Evolutionary conservation across 2,113 vertebrate species (phyloP), one percentile per base, ranked within the genome.

Genomic region (Siniperca chuatsi): DNA sequence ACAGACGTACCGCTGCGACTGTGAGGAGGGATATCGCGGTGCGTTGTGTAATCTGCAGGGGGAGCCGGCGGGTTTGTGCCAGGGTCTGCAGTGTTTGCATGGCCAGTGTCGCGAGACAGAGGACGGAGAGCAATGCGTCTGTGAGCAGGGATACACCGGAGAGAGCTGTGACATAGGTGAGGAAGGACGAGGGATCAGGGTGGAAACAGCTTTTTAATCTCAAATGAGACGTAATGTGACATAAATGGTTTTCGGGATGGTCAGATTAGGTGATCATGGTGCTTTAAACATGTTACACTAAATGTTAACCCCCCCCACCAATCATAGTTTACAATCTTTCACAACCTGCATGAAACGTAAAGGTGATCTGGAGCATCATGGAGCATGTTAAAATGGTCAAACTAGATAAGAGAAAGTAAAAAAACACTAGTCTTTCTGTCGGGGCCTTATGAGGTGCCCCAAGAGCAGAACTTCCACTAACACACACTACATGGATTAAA

Each of bases 1-100:
- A 1, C 96, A 97, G 81, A 97, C 97, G 64, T 99, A 99, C 91
- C 97, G 97, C 91, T 99, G 98, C 76, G 96, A 97, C 87, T 99
- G 98, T 78, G 95, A 92, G 0, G 94, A 96, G 9, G 97, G 97
- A 46, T 98, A 97, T 88, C 95, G 92, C 1, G 98, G 98, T 0
- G 95, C 97, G 1, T 95, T 99, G 86, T 99, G 98, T 84, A 97
- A 97, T 95, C 97, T 97, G 93, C 96, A 95, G 11, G 84, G 92
- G 11, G 95, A 95, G 50, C 94, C 95, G 0, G 92, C 23, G 0
- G 96, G 92, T 60, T 94, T 95, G 3, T 99, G 98, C 66, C 90
- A 2, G 71, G 93, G 50, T 48, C 82, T 93, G 82, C 95, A 76
- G 60, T 99, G 98, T 10, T 78, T 95, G 76, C 97, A 96, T 0